Conservation (phyloP, 2,888 invertebrate species). For the Callyntrura guangdongensis region DNA sequence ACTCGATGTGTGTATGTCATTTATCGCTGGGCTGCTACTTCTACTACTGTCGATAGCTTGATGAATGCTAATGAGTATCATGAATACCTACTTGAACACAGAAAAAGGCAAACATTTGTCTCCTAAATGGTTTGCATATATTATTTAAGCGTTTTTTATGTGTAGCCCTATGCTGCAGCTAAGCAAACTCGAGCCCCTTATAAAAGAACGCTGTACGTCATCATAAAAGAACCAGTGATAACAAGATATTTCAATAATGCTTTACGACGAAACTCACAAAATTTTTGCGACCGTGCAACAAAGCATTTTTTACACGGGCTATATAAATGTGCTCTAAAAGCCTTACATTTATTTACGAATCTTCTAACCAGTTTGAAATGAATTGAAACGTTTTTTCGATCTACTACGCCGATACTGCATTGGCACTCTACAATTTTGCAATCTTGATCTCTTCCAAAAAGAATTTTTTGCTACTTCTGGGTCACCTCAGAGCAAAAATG, state of each 20-base stretch:
- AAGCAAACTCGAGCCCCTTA: no score
- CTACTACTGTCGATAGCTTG: background rate
- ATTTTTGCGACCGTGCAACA: no score
- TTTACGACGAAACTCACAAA: no score
- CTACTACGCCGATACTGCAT: background rate
- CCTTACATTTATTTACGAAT: background rate
- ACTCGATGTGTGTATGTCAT: background rate
- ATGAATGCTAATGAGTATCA: constrained; percentile 1
- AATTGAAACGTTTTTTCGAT: background rate
- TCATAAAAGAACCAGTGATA: no score
- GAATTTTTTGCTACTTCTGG: constrained; percentile 28
- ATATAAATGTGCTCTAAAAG: background rate
- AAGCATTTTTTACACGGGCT: background rate
- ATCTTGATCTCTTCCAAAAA: constrained; percentile 37
- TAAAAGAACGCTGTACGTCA: no score
- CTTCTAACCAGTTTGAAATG: constrained; percentile 8
- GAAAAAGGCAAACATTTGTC: background rate
- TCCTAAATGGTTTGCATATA: background rate
- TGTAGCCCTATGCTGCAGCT: no score
- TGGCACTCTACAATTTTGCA: constrained; percentile 14
- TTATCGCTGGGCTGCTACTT: background rate
- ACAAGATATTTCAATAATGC: no score
- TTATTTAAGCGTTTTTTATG: background rate
- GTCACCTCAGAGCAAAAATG: background rate
- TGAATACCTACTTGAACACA: background rate